Evolutionary conservation across 2,113 vertebrate genomes (phyloP), one percentile per base, ranked within the genome.

Genomic region (Heterotilapia buettikoferi): DNA sequence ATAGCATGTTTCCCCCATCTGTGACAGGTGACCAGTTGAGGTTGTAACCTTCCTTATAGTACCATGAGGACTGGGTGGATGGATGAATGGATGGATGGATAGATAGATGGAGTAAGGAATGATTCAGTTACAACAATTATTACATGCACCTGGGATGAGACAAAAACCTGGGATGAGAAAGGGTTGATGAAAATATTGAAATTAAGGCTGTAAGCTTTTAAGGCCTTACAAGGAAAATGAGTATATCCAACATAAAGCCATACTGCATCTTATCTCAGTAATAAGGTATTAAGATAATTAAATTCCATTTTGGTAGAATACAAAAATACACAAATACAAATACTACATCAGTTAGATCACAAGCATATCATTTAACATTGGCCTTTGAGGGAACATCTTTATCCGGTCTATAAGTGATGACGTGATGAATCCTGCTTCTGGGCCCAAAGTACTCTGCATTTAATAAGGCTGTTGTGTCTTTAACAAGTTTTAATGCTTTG

Each of bases 21-120:
- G 21, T 73, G n/a, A 24, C 68, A 26, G 21, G 68, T 43, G 1
- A 73, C 14, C 38, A 0, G 24, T 73, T 1, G 0, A 1, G 9
- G 68, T 9, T 18, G 40, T 40, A 68, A 14, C 63, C 66, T 40
- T 47, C 40, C 14, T 19, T 18, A 47, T 47, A 1, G 3, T 5
- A 29, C 14, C 14, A 11, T 76, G 40, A 26, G 26, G 26, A 26
- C 26, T 26, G 3, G 26, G 26, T 26, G 26, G 26, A 26, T 26
- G 26, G 26, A 26, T 26, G 26, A 26, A 26, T 26, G 26, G 26
- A 26, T 26, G 26, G 26, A 26, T 26, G 26, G 26, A 26, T 24
- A 24, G 24, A 24, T 24, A 24, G 24, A 24, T 24, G 24, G 24
- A 24, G 26, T 26, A 26, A 26, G 26, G 26, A 26, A 26, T 26